Conservation (phyloP, 2,113 vertebrate species). For the Phaethornis superciliosus region DNA sequence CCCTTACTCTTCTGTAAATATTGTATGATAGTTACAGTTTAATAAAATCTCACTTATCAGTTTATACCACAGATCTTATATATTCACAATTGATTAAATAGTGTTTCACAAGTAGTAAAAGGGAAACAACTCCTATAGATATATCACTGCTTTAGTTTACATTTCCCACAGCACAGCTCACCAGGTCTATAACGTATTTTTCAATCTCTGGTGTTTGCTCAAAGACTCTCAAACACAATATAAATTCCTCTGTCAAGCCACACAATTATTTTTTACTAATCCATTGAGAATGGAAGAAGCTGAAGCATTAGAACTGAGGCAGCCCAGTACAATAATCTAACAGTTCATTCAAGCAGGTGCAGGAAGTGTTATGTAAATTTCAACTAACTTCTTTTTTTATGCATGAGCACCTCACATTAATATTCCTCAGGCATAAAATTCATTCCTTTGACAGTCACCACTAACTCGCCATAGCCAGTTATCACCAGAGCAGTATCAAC, state of each 20-base stretch:
- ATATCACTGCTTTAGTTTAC: constrained; percentile 30
- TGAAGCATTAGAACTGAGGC: constrained; percentile 54
- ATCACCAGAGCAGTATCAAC: neutral
- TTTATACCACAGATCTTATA: constrained; percentile 13
- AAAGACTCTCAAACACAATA: constrained; percentile 69
- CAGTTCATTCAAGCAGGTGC: constrained; percentile 47
- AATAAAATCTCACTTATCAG: constrained; percentile 24
- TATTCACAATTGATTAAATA: constrained; percentile 51
- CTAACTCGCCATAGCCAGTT: neutral
- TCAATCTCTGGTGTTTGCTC: constrained; percentile 67
- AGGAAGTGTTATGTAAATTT: constrained; percentile 68
- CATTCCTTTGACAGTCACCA: constrained; percentile 53
- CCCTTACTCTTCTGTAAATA: constrained; percentile 32
- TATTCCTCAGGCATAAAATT: constrained; percentile 53
- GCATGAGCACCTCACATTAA: constrained; percentile 47
- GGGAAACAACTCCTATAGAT: constrained; percentile 49
- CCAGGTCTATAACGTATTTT: constrained; percentile 65
- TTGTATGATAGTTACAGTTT: neutral
- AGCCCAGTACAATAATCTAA: constrained; percentile 56
- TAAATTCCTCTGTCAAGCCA: constrained; percentile 67
- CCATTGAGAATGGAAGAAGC: constrained; percentile 62
- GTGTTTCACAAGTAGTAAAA: constrained; percentile 39
- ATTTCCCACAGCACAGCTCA: constrained; percentile 32
- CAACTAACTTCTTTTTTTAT: constrained; percentile 57
- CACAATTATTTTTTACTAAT: constrained; percentile 72